phyloP scores from a whole-genome alignment of 2,888 invertebrate species.

The Fissipunctia ypsillon region DNA sequence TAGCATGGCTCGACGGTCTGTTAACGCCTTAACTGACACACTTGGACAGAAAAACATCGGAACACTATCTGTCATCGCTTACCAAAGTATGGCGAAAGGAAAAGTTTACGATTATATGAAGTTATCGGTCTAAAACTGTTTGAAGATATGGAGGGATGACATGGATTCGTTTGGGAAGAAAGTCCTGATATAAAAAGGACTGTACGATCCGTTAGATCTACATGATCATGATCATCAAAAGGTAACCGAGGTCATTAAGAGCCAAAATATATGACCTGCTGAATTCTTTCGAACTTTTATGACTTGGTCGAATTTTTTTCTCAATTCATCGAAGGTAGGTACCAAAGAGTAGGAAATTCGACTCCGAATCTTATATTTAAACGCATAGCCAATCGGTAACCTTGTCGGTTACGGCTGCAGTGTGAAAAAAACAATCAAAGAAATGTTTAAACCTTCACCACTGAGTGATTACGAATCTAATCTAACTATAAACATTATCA shows the following conservation, averaged over 20 bases:
- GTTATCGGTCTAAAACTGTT: background rate
- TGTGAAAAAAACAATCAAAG: constrained; percentile 73
- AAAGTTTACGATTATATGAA: constrained; percentile 8
- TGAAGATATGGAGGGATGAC: no score
- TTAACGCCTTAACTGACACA: constrained; percentile 37
- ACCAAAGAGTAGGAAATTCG: constrained; percentile 48
- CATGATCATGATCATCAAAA: no score
- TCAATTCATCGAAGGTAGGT: background rate
- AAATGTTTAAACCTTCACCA: constrained; percentile 77
- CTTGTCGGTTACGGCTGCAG: constrained; percentile 74
- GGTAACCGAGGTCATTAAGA: no score
- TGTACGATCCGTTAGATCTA: no score
- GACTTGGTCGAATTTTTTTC: no score
- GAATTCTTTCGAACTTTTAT: no score
- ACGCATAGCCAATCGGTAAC: constrained; percentile 75
- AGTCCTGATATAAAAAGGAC: no score
- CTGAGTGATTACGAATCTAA: constrained; percentile 66
- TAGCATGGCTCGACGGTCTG: constrained; percentile 32
- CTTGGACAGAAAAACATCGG: constrained; percentile 14
- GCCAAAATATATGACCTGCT: no score
- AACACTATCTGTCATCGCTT: background rate
- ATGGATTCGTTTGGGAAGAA: background rate
- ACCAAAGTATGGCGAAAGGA: background rate
- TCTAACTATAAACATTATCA: constrained; percentile 59
- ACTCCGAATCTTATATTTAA: constrained; percentile 62